These are phyloP conservation scores for Yoshiicerus persimilis DNA, from an alignment of 1,140 invertebrate genomes.

Conservation along the genomic window DNA sequence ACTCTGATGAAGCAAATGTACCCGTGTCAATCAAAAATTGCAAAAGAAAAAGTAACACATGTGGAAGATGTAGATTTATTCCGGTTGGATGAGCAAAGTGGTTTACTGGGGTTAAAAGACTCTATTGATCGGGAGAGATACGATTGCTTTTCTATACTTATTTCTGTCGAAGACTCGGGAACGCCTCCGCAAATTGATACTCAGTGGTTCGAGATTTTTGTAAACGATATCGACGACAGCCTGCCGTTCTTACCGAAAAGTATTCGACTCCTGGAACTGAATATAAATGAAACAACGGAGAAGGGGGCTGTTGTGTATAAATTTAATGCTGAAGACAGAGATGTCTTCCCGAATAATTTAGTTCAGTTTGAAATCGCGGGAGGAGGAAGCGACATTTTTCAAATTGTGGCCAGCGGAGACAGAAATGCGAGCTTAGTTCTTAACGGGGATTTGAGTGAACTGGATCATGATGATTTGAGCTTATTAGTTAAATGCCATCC, in stretches of 20 bases:
- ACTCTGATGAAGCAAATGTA: conserved; percentile 43
- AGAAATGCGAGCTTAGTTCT: conserved; percentile 42
- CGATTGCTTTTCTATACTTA: conserved; percentile 70
- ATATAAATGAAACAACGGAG: conserved; percentile 49
- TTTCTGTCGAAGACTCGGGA: conserved; percentile 73
- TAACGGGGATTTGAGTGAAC: conserved; percentile 32
- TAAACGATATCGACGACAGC: conserved; percentile 76
- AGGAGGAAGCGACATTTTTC: conserved; percentile 43
- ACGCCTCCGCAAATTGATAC: conserved; percentile 73
- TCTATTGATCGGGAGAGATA: conserved; percentile 71
- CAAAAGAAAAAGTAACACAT: conserved; percentile 45
- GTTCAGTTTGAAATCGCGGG: conserved; percentile 43
- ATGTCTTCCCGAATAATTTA: conserved; percentile 56
- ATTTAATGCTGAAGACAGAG: conserved; percentile 70
- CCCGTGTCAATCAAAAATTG: conserved; percentile 36
- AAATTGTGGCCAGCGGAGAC: conserved; percentile 24
- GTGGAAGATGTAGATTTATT: conserved; percentile 44
- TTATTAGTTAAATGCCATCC: conserved; percentile 45
- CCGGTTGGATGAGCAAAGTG: conserved; percentile 61
- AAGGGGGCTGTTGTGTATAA: conserved; percentile 66
- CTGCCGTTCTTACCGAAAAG: conserved; percentile 64
- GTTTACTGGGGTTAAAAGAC: conserved; percentile 70
- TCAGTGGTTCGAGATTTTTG: conserved; percentile 66
- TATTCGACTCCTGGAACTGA: conserved; percentile 33
- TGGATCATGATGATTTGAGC: conserved; percentile 41